A percentile compares a stretch with the other conserved stretches of the same genome.
Conservation (phyloP, 2,797 vertebrate genomes). For the Urocyon cinereoargenteus region DNA sequence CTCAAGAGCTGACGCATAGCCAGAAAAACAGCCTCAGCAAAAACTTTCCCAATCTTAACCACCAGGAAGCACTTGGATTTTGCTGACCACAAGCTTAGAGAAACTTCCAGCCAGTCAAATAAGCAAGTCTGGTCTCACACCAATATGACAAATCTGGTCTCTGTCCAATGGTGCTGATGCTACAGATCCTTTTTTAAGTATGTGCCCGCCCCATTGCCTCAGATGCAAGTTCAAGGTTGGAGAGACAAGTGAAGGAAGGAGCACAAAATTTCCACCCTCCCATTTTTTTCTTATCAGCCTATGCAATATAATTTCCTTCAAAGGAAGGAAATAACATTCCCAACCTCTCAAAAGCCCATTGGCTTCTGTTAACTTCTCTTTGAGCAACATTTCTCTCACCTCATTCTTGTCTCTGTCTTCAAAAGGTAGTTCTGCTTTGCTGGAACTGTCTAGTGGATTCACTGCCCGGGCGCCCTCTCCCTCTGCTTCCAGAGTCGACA, state of each 20-base stretch:
- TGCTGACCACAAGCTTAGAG: neutral
- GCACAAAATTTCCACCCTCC: neutral
- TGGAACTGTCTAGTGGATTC: neutral
- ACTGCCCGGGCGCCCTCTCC: neutral
- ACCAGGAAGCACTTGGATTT: neutral
- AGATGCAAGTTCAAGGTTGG: neutral
- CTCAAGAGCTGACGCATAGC: neutral
- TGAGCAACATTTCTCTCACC: neutral
- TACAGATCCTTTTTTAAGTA: neutral
- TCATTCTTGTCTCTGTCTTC: neutral
- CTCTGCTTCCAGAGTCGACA: neutral
- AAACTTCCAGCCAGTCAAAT: neutral
- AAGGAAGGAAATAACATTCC: neutral
- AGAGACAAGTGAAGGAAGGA: neutral
- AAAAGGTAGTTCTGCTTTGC: neutral
- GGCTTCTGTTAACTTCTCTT: neutral
- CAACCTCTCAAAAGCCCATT: neutral
- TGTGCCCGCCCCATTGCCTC: neutral
- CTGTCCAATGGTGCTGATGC: neutral
- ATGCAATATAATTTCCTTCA: neutral
- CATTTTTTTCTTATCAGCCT: neutral
- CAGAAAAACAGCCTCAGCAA: slow-evolving; percentile 13
- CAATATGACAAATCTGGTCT: neutral
- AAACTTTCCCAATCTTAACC: slow-evolving; percentile 6
- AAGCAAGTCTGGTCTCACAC: neutral